A percentile compares a stretch with the other conserved stretches of the same genome.
Conservation (phyloP, 2,113 vertebrate genomes). For the Plecotus auritus region DNA sequence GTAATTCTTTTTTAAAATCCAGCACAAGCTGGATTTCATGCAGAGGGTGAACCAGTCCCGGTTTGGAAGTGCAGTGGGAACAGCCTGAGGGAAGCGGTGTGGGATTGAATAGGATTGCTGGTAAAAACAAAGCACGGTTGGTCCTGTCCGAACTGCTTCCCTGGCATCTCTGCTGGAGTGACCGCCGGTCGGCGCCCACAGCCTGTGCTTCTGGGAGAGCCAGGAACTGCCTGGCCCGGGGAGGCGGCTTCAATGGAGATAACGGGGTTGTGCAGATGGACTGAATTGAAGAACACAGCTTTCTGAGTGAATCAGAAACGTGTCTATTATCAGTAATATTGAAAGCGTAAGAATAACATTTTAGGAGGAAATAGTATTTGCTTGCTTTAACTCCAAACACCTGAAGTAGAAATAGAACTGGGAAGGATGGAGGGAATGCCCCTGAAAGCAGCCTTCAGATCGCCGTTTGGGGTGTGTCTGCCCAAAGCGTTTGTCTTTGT, state of each 20-base stretch:
- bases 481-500: background rate
- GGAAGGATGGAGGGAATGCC: background rate
- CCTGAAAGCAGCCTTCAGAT: background rate
- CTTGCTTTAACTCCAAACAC: background rate
- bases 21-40: background rate
- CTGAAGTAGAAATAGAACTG: background rate
- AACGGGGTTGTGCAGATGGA: background rate
- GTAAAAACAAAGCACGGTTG: background rate
- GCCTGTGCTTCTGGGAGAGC: background rate
- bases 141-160: background rate
- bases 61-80: background rate
- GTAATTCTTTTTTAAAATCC: background rate
- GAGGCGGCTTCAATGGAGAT: background rate
- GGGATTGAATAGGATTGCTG: background rate
- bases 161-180: background rate
- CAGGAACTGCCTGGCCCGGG: background rate
- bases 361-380: background rate
- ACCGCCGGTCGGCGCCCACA: background rate
- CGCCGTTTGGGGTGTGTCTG: background rate
- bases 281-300: background rate
- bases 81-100: too few relatives aligned
- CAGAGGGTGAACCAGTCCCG: background rate
- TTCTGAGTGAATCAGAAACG: constrained; percentile 7
- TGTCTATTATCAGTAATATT: background rate
- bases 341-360: background rate